These are phyloP conservation scores for Apis mellifera DNA, from an alignment of 1,140 invertebrate genomes.

Conservation along the genomic window DNA sequence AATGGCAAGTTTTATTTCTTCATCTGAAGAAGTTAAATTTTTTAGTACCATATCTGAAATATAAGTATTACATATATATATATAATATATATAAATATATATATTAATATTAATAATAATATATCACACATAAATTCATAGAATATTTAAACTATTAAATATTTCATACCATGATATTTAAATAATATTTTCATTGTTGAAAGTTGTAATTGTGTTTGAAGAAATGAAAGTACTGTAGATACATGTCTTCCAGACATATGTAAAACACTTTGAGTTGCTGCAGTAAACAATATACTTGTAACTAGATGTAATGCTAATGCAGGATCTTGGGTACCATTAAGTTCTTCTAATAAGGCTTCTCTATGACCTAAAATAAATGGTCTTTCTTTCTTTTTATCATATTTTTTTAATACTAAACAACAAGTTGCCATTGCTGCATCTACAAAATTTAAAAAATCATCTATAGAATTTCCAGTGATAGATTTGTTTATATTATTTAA, in stretches of 20 bases:
- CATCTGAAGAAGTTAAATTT: slow-evolving; percentile 81
- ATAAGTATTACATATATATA: slow-evolving; percentile 31
- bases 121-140: background rate
- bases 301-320: slow-evolving; percentile 92
- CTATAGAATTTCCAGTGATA: slow-evolving; percentile 83
- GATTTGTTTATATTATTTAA: slow-evolving; percentile 85
- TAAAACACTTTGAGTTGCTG: slow-evolving; percentile 89
- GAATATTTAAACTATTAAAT: slow-evolving; percentile 31
- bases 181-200: slow-evolving; percentile 85
- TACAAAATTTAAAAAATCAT: slow-evolving; percentile 89
- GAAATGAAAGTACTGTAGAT: slow-evolving; percentile 87
- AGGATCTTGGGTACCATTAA: slow-evolving; percentile 88
- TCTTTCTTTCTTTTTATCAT: slow-evolving; percentile 93
- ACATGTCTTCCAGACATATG: slow-evolving; percentile 96
- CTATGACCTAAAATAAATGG: slow-evolving; percentile 89
- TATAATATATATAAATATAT: no score
- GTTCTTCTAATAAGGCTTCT: slow-evolving; percentile 90
- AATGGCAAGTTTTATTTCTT: slow-evolving; percentile 74
- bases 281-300: slow-evolving; percentile 91
- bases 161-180: slow-evolving; percentile 88
- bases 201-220: slow-evolving; percentile 86
- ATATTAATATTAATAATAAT: slow-evolving; percentile 19
- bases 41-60: slow-evolving; percentile 83
- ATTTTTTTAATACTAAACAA: slow-evolving; percentile 93
- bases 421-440: slow-evolving; percentile 88